Conservation (phyloP, 2,113 vertebrate species). For the Campylorhamphus procurvoides region DNA sequence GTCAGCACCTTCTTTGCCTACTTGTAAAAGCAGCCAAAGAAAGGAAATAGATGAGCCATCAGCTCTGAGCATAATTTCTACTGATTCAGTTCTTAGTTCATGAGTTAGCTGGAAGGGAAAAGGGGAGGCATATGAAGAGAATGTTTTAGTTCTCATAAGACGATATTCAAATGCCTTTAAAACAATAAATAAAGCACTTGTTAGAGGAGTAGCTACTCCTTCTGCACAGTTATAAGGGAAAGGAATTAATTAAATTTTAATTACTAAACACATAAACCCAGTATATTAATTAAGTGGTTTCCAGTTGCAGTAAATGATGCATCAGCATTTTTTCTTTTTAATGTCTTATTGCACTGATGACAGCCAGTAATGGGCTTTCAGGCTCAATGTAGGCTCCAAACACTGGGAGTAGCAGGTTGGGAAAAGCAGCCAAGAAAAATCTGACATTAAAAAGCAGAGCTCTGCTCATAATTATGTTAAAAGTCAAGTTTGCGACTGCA, state of each 20-base stretch:
- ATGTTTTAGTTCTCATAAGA: conserved; percentile 40
- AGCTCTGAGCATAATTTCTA: conserved; percentile 59
- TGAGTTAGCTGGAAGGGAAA: conserved; percentile 46
- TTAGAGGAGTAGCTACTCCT: conserved; percentile 21
- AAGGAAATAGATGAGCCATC: conserved; percentile 62
- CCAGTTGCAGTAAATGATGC: conserved; percentile 40
- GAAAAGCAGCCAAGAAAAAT: conserved; percentile 70
- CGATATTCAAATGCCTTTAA: conserved; percentile 21
- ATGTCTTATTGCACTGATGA: conserved; percentile 72
- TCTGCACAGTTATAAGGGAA: conserved; percentile 13
- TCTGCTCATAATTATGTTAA: conserved; percentile 76
- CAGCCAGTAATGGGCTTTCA: conserved; percentile 65
- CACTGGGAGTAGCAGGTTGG: conserved; percentile 8
- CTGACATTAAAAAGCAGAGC: conserved; percentile 66
- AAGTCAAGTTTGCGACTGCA: conserved; percentile 68
- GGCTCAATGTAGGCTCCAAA: conserved; percentile 12
- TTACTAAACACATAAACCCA: conserved; percentile 70
- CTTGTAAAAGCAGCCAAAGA: conserved; percentile 59
- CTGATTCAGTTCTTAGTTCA: conserved; percentile 64
- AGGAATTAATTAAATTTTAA: conserved; percentile 74
- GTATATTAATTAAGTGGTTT: conserved; percentile 76
- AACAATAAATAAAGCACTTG: conserved; percentile 51
- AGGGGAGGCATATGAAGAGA: background rate
- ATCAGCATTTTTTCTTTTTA: conserved; percentile 70
- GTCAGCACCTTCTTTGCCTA: conserved; percentile 65